These are phyloP conservation scores for Nannospalax galili DNA, from an alignment of 2,113 vertebrate genomes.

Conservation along the genomic window DNA sequence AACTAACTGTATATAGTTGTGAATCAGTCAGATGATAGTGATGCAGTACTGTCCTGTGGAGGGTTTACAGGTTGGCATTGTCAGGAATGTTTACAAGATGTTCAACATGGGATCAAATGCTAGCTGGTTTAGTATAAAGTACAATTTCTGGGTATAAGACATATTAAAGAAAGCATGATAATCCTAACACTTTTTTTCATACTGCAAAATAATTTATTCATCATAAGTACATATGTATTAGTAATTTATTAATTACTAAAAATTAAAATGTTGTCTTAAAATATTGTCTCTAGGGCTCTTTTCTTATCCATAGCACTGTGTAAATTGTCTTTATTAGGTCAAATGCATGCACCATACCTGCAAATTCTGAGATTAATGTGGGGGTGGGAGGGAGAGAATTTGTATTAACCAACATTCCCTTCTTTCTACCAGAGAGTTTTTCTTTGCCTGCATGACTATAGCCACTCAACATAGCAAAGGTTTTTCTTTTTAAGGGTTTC, in stretches of 20 bases:
- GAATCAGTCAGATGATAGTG: background rate
- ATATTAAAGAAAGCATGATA: background rate
- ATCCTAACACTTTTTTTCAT: background rate
- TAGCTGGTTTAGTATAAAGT: background rate
- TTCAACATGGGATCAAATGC: background rate
- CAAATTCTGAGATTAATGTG: conserved; percentile 51
- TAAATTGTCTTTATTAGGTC: conserved; percentile 70
- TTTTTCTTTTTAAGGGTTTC: too few relatives aligned
- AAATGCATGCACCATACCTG: background rate
- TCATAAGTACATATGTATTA: conserved; percentile 67
- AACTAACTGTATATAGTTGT: background rate
- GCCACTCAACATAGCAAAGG: background rate
- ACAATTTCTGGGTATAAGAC: background rate
- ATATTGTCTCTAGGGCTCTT: conserved; percentile 67
- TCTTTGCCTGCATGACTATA: background rate
- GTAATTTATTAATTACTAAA: too few relatives aligned
- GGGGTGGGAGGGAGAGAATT: background rate
- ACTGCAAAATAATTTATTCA: conserved; percentile 74
- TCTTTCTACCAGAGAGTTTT: conserved; percentile 8
- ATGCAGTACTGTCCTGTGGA: background rate
- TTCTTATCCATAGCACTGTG: conserved; percentile 40
- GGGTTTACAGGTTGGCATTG: too few relatives aligned
- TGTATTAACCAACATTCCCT: background rate
- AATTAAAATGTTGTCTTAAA: too few relatives aligned
- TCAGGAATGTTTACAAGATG: background rate